Evolutionary conservation across 2,113 vertebrate genomes (phyloP).

Genomic region (Phaethon lepturus): DNA sequence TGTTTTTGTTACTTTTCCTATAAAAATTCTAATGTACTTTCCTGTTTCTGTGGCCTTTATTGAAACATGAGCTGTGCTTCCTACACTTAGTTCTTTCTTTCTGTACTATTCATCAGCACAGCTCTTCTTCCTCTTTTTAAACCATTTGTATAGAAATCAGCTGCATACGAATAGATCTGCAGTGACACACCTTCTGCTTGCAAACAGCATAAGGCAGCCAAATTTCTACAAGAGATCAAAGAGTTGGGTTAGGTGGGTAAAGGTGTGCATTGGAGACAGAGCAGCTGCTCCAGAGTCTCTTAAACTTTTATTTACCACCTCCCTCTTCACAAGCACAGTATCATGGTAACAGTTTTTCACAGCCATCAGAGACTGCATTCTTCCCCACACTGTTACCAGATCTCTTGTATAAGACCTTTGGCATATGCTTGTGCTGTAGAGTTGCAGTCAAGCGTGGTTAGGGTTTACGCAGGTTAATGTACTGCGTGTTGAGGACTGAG

Average conservation of each 20-base stretch:
- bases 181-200: neutral
- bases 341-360: neutral
- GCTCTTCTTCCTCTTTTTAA: neutral
- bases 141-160: neutral
- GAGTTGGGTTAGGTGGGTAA: neutral
- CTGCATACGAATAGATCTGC: neutral
- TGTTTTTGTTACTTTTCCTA: neutral
- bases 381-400: neutral
- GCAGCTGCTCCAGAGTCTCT: slow-evolving; percentile 34
- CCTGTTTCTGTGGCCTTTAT: neutral
- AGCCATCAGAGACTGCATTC: neutral
- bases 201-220: neutral
- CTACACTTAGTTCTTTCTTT: neutral
- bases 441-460: neutral
- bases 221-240: slow-evolving; percentile 34
- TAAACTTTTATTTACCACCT: slow-evolving; percentile 24
- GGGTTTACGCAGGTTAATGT: neutral
- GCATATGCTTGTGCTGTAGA: neutral
- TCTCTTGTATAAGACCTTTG: neutral
- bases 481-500: neutral
- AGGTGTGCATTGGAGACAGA: neutral
- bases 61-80: neutral
- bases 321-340: neutral
- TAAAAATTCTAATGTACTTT: neutral
- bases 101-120: neutral